Evolutionary conservation across 2,888 invertebrate genomes (phyloP).

Genomic region (Eumacrocentrus americanus): DNA sequence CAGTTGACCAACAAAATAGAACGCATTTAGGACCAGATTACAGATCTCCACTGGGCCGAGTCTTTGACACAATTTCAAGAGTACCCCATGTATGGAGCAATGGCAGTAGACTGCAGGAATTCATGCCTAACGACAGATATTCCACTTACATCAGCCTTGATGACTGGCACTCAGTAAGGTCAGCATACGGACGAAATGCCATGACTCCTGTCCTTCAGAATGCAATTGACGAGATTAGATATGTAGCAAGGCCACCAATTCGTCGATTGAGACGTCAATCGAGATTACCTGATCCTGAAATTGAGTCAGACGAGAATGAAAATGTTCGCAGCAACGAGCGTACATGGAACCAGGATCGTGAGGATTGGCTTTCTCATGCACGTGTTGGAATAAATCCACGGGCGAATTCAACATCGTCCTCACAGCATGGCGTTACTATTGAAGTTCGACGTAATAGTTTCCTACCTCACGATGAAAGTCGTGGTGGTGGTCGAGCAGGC

Average conservation of each 20-base stretch:
- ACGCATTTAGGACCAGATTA: conserved; percentile 26
- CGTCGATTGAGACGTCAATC: background rate
- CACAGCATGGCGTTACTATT: too few relatives aligned
- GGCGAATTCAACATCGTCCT: conserved; percentile 13
- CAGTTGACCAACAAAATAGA: conserved; percentile 41
- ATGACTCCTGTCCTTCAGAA: background rate
- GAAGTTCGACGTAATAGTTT: conserved; percentile 44
- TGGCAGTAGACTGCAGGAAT: background rate
- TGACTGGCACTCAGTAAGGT: background rate
- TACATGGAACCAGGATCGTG: background rate
- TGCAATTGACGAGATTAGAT: background rate
- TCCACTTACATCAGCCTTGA: too few relatives aligned
- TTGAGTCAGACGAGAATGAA: background rate
- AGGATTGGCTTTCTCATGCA: too few relatives aligned
- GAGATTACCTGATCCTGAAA: background rate
- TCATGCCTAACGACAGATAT: background rate
- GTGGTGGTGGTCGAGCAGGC: conserved; percentile 2
- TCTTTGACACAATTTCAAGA: background rate
- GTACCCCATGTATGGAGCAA: conserved; percentile 2
- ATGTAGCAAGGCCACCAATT: background rate
- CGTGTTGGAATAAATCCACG: conserved; percentile 4
- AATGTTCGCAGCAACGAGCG: background rate
- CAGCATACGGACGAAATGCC: background rate
- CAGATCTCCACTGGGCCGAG: background rate
- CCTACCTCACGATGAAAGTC: conserved; percentile 9